phyloP scores from a whole-genome alignment of 2,113 vertebrate genomes.

The Nothoprocta pentlandii region DNA sequence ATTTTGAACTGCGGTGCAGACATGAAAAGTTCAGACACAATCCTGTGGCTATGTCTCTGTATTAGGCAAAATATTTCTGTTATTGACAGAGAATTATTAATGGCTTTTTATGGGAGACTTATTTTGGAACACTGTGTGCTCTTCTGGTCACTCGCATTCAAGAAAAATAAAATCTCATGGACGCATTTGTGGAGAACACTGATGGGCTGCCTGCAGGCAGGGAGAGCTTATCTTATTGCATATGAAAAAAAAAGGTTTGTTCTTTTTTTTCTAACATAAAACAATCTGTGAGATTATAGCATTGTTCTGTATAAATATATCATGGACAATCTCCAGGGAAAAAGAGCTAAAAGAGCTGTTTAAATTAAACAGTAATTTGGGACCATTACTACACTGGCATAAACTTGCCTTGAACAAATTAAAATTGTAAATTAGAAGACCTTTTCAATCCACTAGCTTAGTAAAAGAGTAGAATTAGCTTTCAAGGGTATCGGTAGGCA shows the following conservation, averaged over 20 bases:
- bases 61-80: background rate
- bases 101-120: background rate
- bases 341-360: background rate
- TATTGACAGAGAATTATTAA: background rate
- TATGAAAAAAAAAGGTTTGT: background rate
- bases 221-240: background rate
- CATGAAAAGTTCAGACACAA: background rate
- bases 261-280: background rate
- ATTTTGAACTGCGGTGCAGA: background rate
- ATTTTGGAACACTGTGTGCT: background rate
- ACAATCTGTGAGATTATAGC: background rate
- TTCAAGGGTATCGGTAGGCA: background rate
- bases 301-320: background rate
- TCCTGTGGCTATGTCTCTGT: background rate
- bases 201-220: background rate
- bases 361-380: background rate
- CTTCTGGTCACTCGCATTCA: background rate
- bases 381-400: background rate
- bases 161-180: background rate
- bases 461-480: background rate
- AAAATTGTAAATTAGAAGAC: conserved; percentile 13
- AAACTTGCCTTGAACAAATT: conserved; percentile 13
- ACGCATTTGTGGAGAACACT: background rate
- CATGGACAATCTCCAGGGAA: background rate
- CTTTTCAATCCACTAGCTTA: background rate